These are phyloP conservation scores for Sphenodon punctatus DNA, from an alignment of 2,797 vertebrate genomes.

Conservation along the genomic window DNA sequence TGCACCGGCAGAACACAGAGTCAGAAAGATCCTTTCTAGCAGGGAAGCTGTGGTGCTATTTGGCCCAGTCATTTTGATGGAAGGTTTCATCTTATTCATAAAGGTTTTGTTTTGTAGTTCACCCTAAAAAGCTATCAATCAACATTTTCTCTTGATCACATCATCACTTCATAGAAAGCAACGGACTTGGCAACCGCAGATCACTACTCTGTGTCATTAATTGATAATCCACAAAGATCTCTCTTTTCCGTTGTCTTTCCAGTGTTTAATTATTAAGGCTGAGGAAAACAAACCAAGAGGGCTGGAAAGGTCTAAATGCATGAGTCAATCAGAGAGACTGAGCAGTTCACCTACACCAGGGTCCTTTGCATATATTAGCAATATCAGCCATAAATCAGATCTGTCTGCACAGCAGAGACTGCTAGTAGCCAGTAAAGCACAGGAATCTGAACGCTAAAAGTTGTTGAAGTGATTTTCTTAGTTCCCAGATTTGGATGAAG, in stretches of 20 bases:
- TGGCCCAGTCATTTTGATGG: neutral
- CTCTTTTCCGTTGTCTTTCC: neutral
- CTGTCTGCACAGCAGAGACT: neutral
- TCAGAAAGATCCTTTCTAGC: neutral
- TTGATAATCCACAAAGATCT: neutral
- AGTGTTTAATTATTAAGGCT: neutral
- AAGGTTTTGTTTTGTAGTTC: conserved; percentile 21
- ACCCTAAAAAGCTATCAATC: conserved; percentile 1
- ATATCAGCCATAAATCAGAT: neutral
- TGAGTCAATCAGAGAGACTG: neutral
- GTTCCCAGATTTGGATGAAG: conserved; percentile 8
- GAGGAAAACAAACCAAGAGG: neutral
- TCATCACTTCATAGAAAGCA: conserved; percentile 13
- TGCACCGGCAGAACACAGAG: too few species aligned
- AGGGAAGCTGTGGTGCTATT: neutral
- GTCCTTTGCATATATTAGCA: accelerated
- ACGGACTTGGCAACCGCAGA: conserved; percentile 38
- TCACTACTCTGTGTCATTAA: neutral
- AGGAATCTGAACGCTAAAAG: neutral
- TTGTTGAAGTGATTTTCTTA: neutral
- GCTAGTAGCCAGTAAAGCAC: too few species aligned
- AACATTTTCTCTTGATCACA: neutral
- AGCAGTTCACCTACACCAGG: neutral
- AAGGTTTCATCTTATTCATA: neutral
- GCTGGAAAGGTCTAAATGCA: neutral